Evolutionary conservation across 1,140 invertebrate genomes (phyloP), one percentile per base, ranked within the genome.

Genomic region (Carcinoscorpius rotundicauda): DNA sequence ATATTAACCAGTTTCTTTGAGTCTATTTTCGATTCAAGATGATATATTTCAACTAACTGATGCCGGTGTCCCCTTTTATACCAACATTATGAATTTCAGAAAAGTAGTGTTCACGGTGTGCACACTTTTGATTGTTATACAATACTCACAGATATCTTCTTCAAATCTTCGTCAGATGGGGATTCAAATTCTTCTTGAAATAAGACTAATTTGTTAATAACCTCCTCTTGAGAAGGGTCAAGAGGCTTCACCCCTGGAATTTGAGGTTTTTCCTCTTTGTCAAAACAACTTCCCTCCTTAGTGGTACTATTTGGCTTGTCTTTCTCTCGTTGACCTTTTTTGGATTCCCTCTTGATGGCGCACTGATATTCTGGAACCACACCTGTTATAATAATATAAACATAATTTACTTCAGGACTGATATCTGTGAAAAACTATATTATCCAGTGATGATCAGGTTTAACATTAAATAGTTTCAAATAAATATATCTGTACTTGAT

Each of bases 131-230:
- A 29, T 29, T 29, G 29, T 29, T 29, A 29, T 29, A 29, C 2
- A 29, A 64, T 62, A 79, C 83, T 80, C 80, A 95, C 92, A 58
- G 78, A 78, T 72, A 96, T 90, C 78, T 88, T 85, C 76, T 89
- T 89, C 70, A 97, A 83, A 78, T 96, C 93, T 69, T 95, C 90
- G 72, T 95, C 90, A 49, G 89, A 90, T 11, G 95, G 93, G 76
- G 94, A 89, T 79, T 98, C 95, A 78, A 90, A 98, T 75, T 94
- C 89, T 76, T 95, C 93, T 80, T 98, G 95, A 78, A 93, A 95
- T 81, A 89, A 90, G 63, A 98, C 93, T 70, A 98, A 84, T 79
- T 89, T 88, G 78, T 94, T 88, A 75, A 98, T 97, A 66, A 97
- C 84, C 77, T 91, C 89, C 79, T 92, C 87, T 76, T 97, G 92